Evolutionary conservation across 2,797 vertebrate genomes (phyloP).

Genomic region (Lepus townsendii): DNA sequence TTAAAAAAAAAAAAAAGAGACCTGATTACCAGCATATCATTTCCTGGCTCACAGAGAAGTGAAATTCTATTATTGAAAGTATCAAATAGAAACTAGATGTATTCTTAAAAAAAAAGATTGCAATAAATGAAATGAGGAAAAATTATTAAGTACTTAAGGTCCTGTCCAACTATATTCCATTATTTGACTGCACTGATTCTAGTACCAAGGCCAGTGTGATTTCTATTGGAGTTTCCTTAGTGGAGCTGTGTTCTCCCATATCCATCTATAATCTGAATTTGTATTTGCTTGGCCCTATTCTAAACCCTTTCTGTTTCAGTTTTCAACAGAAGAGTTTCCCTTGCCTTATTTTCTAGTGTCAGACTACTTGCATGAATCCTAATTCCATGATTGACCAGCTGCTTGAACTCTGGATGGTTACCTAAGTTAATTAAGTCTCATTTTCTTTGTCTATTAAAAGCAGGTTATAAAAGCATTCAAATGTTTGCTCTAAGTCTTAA

Average conservation of each 20-base stretch:
- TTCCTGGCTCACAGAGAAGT: neutral
- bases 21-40: neutral
- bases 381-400: neutral
- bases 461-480: neutral
- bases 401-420: neutral
- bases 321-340: conserved; percentile 21
- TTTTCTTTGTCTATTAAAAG: conserved; percentile 32
- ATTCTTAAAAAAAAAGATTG: neutral
- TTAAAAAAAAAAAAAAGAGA: neutral
- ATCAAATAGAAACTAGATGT: neutral
- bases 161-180: neutral
- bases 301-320: conserved; percentile 8
- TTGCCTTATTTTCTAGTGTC: neutral
- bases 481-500: conserved; percentile 47
- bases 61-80: neutral
- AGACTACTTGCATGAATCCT: neutral
- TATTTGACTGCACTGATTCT: neutral
- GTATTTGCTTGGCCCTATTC: neutral
- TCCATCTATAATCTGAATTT: neutral
- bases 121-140: neutral
- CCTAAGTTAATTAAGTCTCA: neutral
- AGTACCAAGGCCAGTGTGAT: neutral
- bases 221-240: neutral
- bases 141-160: neutral
- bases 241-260: neutral